Evolutionary conservation across 2,888 invertebrate species (phyloP), one percentile per base, ranked within the genome.

Genomic region (Drosophila demipolita): DNA sequence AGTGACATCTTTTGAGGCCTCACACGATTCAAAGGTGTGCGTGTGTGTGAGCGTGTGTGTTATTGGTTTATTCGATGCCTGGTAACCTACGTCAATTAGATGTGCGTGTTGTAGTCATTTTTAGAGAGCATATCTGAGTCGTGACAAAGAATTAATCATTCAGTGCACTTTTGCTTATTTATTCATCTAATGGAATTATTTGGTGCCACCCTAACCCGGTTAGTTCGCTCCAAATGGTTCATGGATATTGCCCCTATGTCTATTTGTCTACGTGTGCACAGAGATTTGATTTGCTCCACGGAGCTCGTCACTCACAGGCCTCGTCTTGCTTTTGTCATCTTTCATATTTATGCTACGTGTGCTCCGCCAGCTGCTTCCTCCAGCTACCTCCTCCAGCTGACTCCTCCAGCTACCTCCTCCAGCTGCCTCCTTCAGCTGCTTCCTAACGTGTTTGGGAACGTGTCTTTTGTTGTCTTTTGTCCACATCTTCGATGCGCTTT

Each of bases 131-230:
- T 11, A 29, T 33, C 29, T 20, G 23, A 15, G 32, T 48, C 40
- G 65, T 73, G 79, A 64, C 73, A 50, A 60, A 48, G 53, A 68
- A 69, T 85, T 83, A 87, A 84, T 89, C 87, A 84, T 84, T 88
- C 77, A 90, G 85, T 88, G 77, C 66, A 76, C 76, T 83, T 78
- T 85, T 83, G 83, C 89, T 90, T 91, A 91, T 91, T 91, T 91
- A 91, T 90, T 87, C 84, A 85, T 80, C 91, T 91, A 91, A 91
- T 91, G 91, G 90, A 90, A 91, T 90, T 91, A 91, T 87, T 87
- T 87, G 83, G 72, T 81, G 63, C 60, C 49, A 35, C 54, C 17
- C 15, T 23, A 45, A 45, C 20, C 29, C 20, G 7, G 36, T n/a
- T 38, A 15, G 23, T 20, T 23, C 11, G 33, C 59, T 32, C 32